phyloP scores from a whole-genome alignment of 2,888 invertebrate species.

The Dilophus febrilis region DNA sequence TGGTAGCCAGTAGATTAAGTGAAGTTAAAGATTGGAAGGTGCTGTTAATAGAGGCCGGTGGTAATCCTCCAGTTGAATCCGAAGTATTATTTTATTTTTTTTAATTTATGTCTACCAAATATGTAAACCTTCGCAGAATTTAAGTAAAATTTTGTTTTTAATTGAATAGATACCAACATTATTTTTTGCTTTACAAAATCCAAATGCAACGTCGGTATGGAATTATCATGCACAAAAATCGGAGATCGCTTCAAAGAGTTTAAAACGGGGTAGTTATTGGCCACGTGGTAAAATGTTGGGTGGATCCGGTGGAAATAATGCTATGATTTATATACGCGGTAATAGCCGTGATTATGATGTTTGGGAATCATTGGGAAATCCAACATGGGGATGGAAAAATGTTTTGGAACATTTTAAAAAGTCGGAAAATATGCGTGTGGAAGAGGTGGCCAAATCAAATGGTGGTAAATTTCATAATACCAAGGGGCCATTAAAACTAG shows the following conservation, averaged over 20 bases:
- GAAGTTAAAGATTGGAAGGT: constrained; percentile 30
- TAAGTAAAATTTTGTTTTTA: no score
- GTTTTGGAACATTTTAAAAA: constrained; percentile 65
- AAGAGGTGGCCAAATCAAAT: constrained; percentile 9
- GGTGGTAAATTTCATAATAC: constrained; percentile 22
- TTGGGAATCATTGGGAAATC: constrained; percentile 42
- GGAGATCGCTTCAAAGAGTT: neutral
- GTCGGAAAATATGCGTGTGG: constrained; percentile 49
- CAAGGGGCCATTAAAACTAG: constrained; percentile 33
- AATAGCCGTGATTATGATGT: constrained; percentile 43
- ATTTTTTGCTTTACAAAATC: neutral
- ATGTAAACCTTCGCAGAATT: no score
- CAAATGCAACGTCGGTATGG: constrained; percentile 1
- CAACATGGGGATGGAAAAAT: constrained; percentile 55
- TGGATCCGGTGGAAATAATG: constrained; percentile 46
- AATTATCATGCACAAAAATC: constrained; percentile 3
- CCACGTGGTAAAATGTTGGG: constrained; percentile 47
- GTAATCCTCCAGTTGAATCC: constrained; percentile 29
- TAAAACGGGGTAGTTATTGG: constrained; percentile 29
- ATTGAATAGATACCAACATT: constrained; percentile 2
- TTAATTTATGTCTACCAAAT: no score
- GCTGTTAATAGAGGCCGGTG: constrained; percentile 35
- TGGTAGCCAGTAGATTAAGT: constrained; percentile 32
- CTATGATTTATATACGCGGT: constrained; percentile 46
- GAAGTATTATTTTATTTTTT: no score